Evolutionary conservation across 2,888 invertebrate species (phyloP).

Genomic region (Cheilosia variabilis): DNA sequence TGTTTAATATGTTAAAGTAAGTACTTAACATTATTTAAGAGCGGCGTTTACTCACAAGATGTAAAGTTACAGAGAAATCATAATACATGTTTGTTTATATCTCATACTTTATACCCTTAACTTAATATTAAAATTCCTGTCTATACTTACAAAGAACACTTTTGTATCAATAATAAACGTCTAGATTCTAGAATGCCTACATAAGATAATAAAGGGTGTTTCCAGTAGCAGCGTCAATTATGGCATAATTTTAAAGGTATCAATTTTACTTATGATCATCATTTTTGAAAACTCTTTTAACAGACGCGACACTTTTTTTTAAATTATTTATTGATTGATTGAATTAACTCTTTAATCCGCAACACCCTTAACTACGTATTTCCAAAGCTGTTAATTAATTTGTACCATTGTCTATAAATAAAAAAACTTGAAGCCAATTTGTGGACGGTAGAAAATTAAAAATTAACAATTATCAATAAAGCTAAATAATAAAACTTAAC

Average conservation of each 20-base stretch:
- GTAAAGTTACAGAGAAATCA: no score
- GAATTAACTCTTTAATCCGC: no score
- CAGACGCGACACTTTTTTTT: no score
- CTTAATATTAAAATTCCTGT: not conserved
- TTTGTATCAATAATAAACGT: slow-evolving; percentile 7
- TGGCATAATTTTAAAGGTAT: no score
- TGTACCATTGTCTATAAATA: slow-evolving; percentile 44
- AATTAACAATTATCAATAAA: not conserved
- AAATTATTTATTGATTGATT: no score
- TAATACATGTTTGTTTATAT: no score
- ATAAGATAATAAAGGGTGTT: not conserved
- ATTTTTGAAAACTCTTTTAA: no score
- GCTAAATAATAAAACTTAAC: slow-evolving; percentile 1
- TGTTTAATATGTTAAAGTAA: no score
- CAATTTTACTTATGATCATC: no score
- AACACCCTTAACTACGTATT: not conserved
- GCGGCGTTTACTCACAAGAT: no score
- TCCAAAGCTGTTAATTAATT: slow-evolving; percentile 32
- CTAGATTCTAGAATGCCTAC: not conserved
- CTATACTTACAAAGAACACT: slow-evolving; percentile 27
- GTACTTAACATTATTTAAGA: no score
- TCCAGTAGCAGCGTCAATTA: not conserved
- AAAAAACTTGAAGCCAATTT: slow-evolving; percentile 11
- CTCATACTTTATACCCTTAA: no score
- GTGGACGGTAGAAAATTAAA: slow-evolving; percentile 41